phyloP scores from a whole-genome alignment of 2,797 vertebrate genomes.

The Cyclura pinguis region DNA sequence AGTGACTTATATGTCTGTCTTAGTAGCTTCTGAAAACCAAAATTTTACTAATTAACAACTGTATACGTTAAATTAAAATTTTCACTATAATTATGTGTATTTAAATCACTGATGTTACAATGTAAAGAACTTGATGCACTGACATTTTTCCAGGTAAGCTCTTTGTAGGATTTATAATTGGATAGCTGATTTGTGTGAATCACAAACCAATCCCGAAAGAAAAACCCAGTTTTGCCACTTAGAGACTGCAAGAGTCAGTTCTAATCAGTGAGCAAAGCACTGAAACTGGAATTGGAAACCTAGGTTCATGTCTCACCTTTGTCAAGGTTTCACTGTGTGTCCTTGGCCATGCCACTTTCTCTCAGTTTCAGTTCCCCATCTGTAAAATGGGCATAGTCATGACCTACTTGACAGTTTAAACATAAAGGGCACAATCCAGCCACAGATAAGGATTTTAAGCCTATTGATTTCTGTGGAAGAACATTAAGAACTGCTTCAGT shows the following conservation, averaged over 20 bases:
- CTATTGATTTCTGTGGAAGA: not conserved
- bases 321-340: not conserved
- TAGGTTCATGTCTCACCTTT: not conserved
- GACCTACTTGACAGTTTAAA: not conserved
- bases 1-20: not conserved
- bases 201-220: not conserved
- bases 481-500: not conserved
- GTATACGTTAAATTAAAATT: not conserved
- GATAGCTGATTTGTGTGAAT: not conserved
- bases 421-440: not conserved
- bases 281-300: not conserved
- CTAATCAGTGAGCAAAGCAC: not conserved
- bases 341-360: not conserved
- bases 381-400: slow-evolving; percentile 5
- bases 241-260: not conserved
- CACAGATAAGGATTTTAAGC: not conserved
- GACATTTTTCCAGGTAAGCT: not conserved
- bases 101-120: not conserved
- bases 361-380: slow-evolving; percentile 12
- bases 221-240: not conserved
- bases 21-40: not conserved
- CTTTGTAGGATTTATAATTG: not conserved
- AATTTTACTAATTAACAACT: not conserved
- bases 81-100: not conserved
- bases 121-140: not conserved